Evolutionary conservation across 2,797 vertebrate genomes (phyloP).

Genomic region (Ctenopoma multispine): DNA sequence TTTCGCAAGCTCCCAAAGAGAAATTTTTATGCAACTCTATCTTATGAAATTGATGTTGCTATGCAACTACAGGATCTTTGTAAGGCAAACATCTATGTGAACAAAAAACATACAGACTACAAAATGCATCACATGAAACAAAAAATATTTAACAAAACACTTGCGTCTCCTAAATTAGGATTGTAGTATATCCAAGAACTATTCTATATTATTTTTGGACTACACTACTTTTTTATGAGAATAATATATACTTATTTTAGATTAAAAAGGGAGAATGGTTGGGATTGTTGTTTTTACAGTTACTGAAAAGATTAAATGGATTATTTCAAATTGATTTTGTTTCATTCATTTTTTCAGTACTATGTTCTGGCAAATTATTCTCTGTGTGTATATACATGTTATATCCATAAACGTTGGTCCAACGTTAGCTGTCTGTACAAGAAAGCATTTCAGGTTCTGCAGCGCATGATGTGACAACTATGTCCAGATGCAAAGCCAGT

Average conservation of each 20-base stretch:
- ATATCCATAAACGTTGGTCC: not conserved
- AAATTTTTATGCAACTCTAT: too few species aligned
- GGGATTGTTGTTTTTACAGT: not conserved
- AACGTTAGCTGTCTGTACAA: conserved; percentile 15
- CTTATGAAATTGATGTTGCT: too few species aligned
- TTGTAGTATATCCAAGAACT: too few species aligned
- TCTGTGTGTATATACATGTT: not conserved
- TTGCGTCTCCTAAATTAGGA: too few species aligned
- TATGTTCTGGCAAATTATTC: not conserved
- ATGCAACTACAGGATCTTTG: not conserved
- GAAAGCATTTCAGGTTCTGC: conserved; percentile 33
- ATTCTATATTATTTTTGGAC: too few species aligned
- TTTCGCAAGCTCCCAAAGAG: too few species aligned
- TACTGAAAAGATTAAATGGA: not conserved
- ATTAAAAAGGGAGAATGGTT: not conserved
- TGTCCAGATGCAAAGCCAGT: conserved; percentile 65
- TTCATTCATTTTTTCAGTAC: not conserved
- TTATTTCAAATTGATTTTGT: not conserved
- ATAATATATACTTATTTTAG: not conserved
- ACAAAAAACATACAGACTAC: too few species aligned
- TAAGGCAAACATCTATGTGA: not conserved
- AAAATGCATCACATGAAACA: too few species aligned
- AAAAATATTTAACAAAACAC: too few species aligned
- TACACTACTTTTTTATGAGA: too few species aligned
- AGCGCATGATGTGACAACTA: conserved; percentile 60